Base-by-base conservation (phyloP, 2,113 vertebrate genomes). In the Vombatus ursinus region DNA sequence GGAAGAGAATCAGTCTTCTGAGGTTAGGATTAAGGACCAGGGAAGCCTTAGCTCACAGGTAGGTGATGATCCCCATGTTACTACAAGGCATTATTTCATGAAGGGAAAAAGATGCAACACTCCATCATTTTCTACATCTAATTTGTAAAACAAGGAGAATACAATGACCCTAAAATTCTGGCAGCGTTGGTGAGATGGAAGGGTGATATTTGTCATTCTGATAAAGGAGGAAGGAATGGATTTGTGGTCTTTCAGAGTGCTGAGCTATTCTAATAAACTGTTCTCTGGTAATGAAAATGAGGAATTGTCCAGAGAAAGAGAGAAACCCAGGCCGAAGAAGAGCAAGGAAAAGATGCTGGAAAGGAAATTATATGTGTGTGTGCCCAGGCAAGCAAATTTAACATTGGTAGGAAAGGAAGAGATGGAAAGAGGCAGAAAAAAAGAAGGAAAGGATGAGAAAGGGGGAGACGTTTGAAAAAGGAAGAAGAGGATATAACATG, bases 261-360 rank as follows among this genome's bases (percentile, higher is more conserved):
- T 7, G 0, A 1, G 0, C 19, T 61, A 84, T 49, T 28, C 31
- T 10, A 1, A 25, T 16, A 26, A 4, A 37, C 44, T 89, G 25
- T 94, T 89, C 49, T 90, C 93, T 94, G 92, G 25, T 90, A 44
- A 96, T 10, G 52, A 50, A 94, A 91, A 93, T 57, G 44, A 96
- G 90, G 77, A 52, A 28, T 52, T 50, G 50, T 92, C 95, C 54
- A 54, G 96, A 96, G 94, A 92, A 8, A 1, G 51, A 92, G 49
- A 49, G 8, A 49, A 51, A n/a, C 19, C 16, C 12, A 68, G 61
- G 6, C 19, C 22, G 37, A 84, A 84, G 57, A 68, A 0, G 0
- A 93, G 52, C 28, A 47, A 92, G 51, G 90, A 84, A 47, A 57
- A 2, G 44, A 31, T 89, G 26, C 50, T 89, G 51, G 50, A 47